phyloP scores from a whole-genome alignment of 2,113 vertebrate species.

The Tor tambroides region DNA sequence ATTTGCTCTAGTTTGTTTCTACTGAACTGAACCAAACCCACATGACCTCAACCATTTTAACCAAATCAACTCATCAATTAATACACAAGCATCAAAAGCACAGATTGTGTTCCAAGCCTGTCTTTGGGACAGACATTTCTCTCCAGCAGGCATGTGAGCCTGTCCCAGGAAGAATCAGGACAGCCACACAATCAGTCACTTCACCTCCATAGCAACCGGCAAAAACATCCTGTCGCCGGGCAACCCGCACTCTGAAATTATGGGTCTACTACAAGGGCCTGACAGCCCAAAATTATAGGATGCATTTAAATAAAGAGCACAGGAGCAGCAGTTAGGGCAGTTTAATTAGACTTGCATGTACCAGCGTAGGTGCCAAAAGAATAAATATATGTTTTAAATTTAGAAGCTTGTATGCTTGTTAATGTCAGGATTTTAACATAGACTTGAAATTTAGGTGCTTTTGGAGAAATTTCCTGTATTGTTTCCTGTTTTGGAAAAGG shows the following conservation, averaged over 20 bases:
- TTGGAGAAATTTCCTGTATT: constrained; percentile 37
- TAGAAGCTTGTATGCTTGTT: constrained; percentile 27
- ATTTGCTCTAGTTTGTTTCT: not conserved
- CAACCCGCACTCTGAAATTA: constrained; percentile 51
- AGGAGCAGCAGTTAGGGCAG: constrained; percentile 39
- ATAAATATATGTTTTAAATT: constrained; percentile 53
- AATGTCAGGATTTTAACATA: constrained; percentile 14
- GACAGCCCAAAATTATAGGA: constrained; percentile 56
- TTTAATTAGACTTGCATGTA: constrained; percentile 47
- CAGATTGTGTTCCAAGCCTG: not conserved
- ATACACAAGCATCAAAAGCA: constrained; percentile 12
- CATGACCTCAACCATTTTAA: not conserved
- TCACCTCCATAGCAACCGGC: constrained; percentile 36
- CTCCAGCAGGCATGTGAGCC: not conserved
- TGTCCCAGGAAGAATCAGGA: constrained; percentile 7
- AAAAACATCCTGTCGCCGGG: constrained; percentile 56
- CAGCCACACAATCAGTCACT: constrained; percentile 31
- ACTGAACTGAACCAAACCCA: not conserved
- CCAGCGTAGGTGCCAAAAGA: constrained; percentile 30
- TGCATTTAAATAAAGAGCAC: constrained; percentile 50
- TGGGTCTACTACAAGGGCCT: constrained; percentile 52
- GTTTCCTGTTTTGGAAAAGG: constrained; percentile 37
- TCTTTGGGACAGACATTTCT: not conserved
- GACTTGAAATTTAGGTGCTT: constrained; percentile 24
- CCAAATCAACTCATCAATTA: not conserved